Percentiles rank a stretch among this genome's conserved stretches.
These are phyloP conservation scores for Dermatophagoides farinae DNA, from an alignment of 1,140 invertebrate genomes.

Conservation along the genomic window DNA sequence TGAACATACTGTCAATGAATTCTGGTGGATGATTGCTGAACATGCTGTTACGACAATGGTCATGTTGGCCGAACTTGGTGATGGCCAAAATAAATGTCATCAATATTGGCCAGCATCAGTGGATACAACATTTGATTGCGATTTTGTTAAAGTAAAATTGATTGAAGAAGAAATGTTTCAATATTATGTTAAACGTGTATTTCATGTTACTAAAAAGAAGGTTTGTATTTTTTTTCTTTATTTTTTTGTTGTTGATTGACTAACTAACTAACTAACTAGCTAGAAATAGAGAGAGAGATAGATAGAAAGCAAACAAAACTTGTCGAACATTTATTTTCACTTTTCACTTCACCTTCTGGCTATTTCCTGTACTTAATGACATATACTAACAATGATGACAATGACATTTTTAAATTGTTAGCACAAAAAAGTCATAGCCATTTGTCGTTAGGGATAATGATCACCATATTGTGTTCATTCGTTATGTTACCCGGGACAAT, in stretches of 20 bases:
- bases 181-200: slow-evolving; percentile 51
- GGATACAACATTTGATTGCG: slow-evolving; percentile 47
- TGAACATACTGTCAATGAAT: slow-evolving; percentile 66
- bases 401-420: no score
- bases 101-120: slow-evolving; percentile 57
- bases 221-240: slow-evolving; percentile 26
- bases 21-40: slow-evolving; percentile 90
- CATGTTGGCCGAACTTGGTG: slow-evolving; percentile 72
- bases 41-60: slow-evolving; percentile 73
- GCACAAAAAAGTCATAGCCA: no score
- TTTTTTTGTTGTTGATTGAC: neutral
- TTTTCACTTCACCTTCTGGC: no score
- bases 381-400: no score
- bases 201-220: slow-evolving; percentile 56
- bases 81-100: slow-evolving; percentile 45
- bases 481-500: no score
- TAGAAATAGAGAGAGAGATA: no score
- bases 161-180: slow-evolving; percentile 66
- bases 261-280: neutral
- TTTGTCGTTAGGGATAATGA: no score
- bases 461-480: no score
- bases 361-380: no score
- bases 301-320: no score
- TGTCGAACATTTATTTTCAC: no score
- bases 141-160: slow-evolving; percentile 62